phyloP scores from a whole-genome alignment of 2,797 vertebrate species.

The Alca torda region DNA sequence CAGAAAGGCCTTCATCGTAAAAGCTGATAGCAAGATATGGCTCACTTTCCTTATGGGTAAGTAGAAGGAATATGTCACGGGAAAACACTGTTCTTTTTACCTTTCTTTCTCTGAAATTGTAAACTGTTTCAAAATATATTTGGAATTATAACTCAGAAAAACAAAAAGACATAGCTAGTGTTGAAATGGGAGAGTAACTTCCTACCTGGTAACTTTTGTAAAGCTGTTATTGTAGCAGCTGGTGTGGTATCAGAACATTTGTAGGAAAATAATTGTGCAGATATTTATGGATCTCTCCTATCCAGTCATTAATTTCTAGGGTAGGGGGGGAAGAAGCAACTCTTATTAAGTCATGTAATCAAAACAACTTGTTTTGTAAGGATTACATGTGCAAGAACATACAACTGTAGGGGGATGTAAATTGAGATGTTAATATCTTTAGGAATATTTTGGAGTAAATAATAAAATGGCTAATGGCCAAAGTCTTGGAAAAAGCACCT shows the following conservation, averaged over 20 bases:
- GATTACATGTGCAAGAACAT: neutral
- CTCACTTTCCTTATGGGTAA: constrained; percentile 61
- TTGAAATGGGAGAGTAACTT: neutral
- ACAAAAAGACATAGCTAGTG: neutral
- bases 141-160: neutral
- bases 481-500: neutral
- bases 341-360: neutral
- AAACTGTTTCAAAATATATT: neutral
- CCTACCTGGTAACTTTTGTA: neutral
- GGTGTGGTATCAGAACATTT: neutral
- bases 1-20: neutral
- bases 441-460: neutral
- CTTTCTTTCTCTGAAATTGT: neutral
- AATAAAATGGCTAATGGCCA: neutral
- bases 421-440: neutral
- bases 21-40: constrained; percentile 60
- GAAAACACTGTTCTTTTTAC: neutral
- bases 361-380: neutral
- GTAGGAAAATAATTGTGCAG: neutral
- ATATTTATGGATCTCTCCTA: neutral
- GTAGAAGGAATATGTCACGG: neutral
- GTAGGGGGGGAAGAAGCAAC: neutral
- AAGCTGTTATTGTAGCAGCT: neutral
- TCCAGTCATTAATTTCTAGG: neutral
- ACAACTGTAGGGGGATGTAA: neutral